These are phyloP conservation scores for Psittacula cyanocephala DNA, from an alignment of 2,113 vertebrate species.

Conservation along the genomic window DNA sequence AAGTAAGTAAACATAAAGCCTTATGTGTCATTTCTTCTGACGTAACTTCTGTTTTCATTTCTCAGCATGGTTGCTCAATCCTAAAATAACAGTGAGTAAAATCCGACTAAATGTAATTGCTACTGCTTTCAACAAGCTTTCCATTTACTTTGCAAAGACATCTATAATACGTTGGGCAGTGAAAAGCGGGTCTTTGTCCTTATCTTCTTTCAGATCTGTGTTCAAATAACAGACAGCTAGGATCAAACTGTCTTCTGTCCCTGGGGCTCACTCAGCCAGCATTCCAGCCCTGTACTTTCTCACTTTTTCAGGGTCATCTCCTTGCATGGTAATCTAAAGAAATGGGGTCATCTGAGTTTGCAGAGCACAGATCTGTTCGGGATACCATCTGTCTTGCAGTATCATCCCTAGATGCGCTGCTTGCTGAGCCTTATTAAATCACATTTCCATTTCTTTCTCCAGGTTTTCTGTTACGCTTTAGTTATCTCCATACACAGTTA, in stretches of 20 bases:
- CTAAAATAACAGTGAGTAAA: background rate
- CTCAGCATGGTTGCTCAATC: background rate
- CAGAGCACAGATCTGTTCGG: background rate
- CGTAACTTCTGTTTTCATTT: background rate
- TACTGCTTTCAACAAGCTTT: background rate
- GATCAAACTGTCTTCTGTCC: background rate
- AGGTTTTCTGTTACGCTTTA: background rate
- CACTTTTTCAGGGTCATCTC: conserved; percentile 29
- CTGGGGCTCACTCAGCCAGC: background rate
- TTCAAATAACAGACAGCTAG: background rate
- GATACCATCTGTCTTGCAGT: background rate
- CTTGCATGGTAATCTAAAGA: background rate
- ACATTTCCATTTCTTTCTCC: background rate
- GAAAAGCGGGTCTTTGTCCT: background rate
- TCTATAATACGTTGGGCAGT: background rate
- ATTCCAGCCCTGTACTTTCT: conserved; percentile 11
- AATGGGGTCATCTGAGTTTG: conserved; percentile 32
- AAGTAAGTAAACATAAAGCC: background rate
- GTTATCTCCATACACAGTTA: background rate
- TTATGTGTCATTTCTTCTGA: background rate
- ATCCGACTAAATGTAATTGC: background rate
- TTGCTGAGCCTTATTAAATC: background rate
- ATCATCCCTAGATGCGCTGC: background rate
- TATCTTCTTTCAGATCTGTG: background rate
- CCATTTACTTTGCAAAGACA: background rate